Evolutionary conservation across 2,113 vertebrate genomes (phyloP).

Genomic region (Aphelocoma coerulescens): DNA sequence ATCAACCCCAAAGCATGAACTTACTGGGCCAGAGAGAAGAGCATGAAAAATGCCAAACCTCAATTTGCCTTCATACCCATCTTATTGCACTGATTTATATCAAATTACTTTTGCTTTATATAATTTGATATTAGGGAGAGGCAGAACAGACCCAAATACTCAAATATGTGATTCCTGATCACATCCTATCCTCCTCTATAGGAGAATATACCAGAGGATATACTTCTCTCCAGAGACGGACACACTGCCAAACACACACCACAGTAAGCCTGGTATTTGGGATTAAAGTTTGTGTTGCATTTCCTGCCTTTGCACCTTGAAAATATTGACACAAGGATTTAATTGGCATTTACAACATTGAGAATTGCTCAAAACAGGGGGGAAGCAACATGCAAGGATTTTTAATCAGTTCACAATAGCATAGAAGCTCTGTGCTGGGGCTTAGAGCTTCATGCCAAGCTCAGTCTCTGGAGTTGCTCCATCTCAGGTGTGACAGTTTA

Average conservation of each 20-base stretch:
- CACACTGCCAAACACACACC: too few species aligned
- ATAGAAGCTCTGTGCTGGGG: neutral
- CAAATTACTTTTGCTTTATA: neutral
- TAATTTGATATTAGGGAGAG: neutral
- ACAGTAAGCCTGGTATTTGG: neutral
- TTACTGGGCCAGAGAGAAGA: neutral
- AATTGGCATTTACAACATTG: neutral
- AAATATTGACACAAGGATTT: neutral
- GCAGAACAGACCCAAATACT: neutral
- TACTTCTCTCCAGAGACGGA: neutral
- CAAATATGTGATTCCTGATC: neutral
- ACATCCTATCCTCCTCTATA: neutral
- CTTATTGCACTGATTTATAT: neutral
- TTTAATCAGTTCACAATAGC: neutral
- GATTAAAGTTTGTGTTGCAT: neutral
- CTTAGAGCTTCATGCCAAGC: neutral
- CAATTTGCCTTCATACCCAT: neutral
- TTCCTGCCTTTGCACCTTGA: neutral
- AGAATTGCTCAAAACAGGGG: neutral
- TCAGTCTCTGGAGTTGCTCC: neutral
- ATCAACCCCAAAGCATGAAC: neutral
- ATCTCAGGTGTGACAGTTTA: neutral
- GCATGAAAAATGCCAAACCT: neutral
- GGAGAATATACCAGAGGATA: too few species aligned
- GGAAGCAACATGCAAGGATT: fast-evolving